A percentile compares a stretch with the other conserved stretches of the same genome.
phyloP scores from a whole-genome alignment of 1,140 invertebrate species.

The Platorchestia sp. region DNA sequence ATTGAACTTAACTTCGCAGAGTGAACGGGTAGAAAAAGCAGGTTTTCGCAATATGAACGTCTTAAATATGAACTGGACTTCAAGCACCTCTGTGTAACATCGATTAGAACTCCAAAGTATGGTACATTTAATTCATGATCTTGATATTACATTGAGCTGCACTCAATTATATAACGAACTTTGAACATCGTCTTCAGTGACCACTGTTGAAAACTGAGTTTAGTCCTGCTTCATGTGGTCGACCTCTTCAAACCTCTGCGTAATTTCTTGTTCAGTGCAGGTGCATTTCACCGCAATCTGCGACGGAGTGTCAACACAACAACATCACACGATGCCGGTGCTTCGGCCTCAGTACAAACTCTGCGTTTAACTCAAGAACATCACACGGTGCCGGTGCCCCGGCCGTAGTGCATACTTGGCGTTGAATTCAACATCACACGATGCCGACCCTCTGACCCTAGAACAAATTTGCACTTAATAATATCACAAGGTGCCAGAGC shows the following conservation, averaged over 20 bases:
- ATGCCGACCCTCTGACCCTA: too few species aligned
- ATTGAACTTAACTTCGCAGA: too few species aligned
- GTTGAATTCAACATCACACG: too few species aligned
- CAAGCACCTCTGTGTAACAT: background rate
- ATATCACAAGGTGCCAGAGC: background rate
- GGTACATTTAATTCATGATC: background rate
- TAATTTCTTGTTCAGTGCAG: background rate
- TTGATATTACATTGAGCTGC: background rate
- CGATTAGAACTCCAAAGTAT: background rate
- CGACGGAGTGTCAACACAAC: background rate
- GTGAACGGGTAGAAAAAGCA: too few species aligned
- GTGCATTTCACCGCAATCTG: background rate
- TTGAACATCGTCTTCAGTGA: background rate
- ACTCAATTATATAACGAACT: background rate
- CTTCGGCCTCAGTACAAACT: background rate
- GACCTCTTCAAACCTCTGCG: too few species aligned
- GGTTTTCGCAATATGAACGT: too few species aligned
- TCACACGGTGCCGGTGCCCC: background rate
- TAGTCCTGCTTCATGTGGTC: background rate
- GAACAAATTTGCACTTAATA: too few species aligned
- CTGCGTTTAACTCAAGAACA: background rate
- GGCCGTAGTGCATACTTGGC: too few species aligned
- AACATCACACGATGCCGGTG: background rate
- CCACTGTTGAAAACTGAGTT: background rate
- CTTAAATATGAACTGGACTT: too few species aligned